A percentile compares a stretch with the other conserved stretches of the same genome.
phyloP scores from a whole-genome alignment of 2,113 vertebrate genomes.

The Miniopterus natalensis region DNA sequence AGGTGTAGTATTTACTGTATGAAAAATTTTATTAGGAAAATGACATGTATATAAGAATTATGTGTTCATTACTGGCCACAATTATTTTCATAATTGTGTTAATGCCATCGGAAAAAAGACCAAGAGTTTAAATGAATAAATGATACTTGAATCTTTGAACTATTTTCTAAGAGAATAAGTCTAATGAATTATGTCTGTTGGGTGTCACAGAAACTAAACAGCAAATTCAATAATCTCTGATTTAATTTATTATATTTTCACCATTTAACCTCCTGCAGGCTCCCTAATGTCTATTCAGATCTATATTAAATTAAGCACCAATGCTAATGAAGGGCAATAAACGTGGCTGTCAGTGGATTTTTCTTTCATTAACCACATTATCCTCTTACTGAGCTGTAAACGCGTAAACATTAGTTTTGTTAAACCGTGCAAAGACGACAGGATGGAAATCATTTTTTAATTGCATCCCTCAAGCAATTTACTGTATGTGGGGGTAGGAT shows the following conservation, averaged over 20 bases:
- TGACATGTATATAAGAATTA: slow-evolving; percentile 61
- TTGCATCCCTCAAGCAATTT: slow-evolving; percentile 84
- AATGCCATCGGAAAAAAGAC: slow-evolving; percentile 80
- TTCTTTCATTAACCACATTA: slow-evolving; percentile 95
- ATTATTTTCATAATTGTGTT: slow-evolving; percentile 59
- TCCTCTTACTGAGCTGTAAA: slow-evolving; percentile 93
- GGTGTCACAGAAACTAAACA: slow-evolving; percentile 91
- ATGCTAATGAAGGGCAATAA: slow-evolving; percentile 94
- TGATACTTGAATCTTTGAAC: slow-evolving; percentile 79
- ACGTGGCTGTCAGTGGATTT: slow-evolving; percentile 93
- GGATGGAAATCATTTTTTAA: slow-evolving; percentile 88
- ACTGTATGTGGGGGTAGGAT: slow-evolving; percentile 50
- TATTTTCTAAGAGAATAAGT: slow-evolving; percentile 85
- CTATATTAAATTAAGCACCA: slow-evolving; percentile 94
- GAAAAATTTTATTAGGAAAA: slow-evolving; percentile 72
- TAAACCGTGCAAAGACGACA: slow-evolving; percentile 90
- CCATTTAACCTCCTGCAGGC: slow-evolving; percentile 93
- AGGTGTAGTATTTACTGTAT: slow-evolving; percentile 24
- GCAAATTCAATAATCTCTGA: slow-evolving; percentile 93
- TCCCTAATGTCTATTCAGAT: slow-evolving; percentile 94
- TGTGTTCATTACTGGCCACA: slow-evolving; percentile 52
- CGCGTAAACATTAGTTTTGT: slow-evolving; percentile 93
- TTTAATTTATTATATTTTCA: slow-evolving; percentile 91
- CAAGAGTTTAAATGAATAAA: slow-evolving; percentile 81
- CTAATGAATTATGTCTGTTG: slow-evolving; percentile 91